These are phyloP conservation scores for Agraylea sexmaculata DNA, from an alignment of 1,140 invertebrate genomes.

Conservation along the genomic window DNA sequence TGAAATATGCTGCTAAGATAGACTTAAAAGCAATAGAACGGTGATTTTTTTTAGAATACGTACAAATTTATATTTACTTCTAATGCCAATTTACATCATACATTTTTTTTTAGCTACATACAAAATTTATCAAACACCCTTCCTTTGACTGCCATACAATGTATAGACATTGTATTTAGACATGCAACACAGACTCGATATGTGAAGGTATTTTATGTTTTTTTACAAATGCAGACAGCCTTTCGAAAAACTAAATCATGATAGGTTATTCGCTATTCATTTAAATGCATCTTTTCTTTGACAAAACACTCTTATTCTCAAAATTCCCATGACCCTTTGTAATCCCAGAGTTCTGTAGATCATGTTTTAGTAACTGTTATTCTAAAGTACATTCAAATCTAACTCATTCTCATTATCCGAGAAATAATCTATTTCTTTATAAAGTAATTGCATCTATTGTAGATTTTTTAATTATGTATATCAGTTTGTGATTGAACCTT, in stretches of 20 bases:
- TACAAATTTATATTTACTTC: too few relatives aligned
- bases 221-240: constrained; percentile 1
- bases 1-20: constrained; percentile 39
- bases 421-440: too few relatives aligned
- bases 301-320: too few relatives aligned
- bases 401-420: too few relatives aligned
- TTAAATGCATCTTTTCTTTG: background rate
- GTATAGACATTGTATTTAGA: constrained; percentile 71
- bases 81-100: too few relatives aligned
- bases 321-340: too few relatives aligned
- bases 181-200: constrained; percentile 39
- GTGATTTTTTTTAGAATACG: constrained; percentile 1
- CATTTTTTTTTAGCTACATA: too few relatives aligned
- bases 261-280: background rate
- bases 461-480: background rate
- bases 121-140: constrained; percentile 27
- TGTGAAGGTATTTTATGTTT: constrained; percentile 28
- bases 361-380: too few relatives aligned
- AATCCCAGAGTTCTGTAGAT: too few relatives aligned
- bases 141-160: constrained; percentile 60
- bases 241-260: background rate
- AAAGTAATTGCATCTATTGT: background rate
- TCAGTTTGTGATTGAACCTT: constrained; percentile 5
- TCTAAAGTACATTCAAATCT: too few relatives aligned
- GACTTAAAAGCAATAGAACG: constrained; percentile 18